Evolutionary conservation across 2,888 invertebrate genomes (phyloP).

Genomic region (Anthoptus insignis): DNA sequence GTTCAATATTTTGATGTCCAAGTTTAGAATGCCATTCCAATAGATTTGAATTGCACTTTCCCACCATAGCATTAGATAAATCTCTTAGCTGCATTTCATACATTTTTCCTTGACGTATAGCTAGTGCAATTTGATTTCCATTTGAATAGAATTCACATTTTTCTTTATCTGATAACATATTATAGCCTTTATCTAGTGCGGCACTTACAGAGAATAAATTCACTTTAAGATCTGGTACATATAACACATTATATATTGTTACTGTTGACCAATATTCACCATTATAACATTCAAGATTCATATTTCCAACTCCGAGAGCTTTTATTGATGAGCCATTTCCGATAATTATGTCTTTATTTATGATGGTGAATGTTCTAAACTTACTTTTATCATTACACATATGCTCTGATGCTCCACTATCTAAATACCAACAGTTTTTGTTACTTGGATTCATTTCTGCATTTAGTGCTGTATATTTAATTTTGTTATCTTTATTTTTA

Average conservation of each 20-base stretch:
- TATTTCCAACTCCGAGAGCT: background rate
- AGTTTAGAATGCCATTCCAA: constrained; percentile 5
- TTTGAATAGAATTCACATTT: background rate
- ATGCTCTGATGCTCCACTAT: constrained; percentile 38
- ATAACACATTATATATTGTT: background rate
- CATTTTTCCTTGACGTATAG: constrained; percentile 28
- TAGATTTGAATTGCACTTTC: constrained; percentile 9
- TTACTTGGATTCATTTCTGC: background rate
- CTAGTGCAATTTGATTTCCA: constrained; percentile 9
- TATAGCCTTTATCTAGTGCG: background rate
- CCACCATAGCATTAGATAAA: constrained; percentile 14
- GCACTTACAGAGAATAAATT: background rate
- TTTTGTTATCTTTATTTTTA: background rate
- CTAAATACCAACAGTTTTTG: constrained; percentile 26
- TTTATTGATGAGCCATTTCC: background rate
- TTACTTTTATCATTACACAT: constrained; percentile 27
- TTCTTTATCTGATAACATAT: too few relatives aligned
- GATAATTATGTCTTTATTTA: constrained; percentile 6
- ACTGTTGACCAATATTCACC: background rate
- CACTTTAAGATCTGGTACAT: background rate
- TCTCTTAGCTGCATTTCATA: constrained; percentile 18
- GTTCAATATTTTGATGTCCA: constrained; percentile 17
- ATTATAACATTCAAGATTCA: background rate
- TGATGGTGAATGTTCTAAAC: background rate
- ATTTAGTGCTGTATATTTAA: background rate